Evolutionary conservation across 2,797 vertebrate genomes (phyloP).

Genomic region (Xenops minutus): DNA sequence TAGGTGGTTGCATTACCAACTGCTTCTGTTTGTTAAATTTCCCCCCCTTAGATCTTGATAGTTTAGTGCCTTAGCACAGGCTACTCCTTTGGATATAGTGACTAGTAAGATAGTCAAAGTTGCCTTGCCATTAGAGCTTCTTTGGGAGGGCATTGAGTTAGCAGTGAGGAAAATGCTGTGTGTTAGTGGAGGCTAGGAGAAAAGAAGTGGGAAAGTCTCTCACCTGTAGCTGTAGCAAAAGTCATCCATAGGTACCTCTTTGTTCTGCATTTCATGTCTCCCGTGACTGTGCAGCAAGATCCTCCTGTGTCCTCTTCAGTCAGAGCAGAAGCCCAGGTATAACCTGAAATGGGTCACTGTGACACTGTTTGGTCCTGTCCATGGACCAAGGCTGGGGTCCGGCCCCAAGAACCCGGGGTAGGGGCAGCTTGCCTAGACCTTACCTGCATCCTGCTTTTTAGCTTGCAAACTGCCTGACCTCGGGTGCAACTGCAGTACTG

Average conservation of each 20-base stretch:
- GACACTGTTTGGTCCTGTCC: not conserved
- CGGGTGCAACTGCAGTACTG: not conserved
- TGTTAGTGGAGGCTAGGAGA: not conserved
- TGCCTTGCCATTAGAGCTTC: not conserved
- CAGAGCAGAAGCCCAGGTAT: not conserved
- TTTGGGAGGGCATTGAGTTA: not conserved
- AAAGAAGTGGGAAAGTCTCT: not conserved
- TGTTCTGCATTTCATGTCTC: not conserved
- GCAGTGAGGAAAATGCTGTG: not conserved
- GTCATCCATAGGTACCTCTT: not conserved
- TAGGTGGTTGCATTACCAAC: not conserved
- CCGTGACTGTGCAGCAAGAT: not conserved
- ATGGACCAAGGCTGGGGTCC: too few species aligned
- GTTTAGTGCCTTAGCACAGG: not conserved
- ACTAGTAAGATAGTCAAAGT: not conserved
- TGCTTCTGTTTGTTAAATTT: not conserved
- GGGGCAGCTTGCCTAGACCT: not conserved
- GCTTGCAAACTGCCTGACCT: not conserved
- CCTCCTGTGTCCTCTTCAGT: not conserved
- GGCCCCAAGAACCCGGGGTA: fast-evolving
- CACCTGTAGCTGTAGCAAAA: not conserved
- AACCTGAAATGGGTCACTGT: not conserved
- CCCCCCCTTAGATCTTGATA: not conserved
- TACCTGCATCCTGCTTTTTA: not conserved
- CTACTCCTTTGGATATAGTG: not conserved